Evolutionary conservation across 2,888 invertebrate species (phyloP), one percentile per base, ranked within the genome.

Genomic region (Tetramorium bicarinatum): DNA sequence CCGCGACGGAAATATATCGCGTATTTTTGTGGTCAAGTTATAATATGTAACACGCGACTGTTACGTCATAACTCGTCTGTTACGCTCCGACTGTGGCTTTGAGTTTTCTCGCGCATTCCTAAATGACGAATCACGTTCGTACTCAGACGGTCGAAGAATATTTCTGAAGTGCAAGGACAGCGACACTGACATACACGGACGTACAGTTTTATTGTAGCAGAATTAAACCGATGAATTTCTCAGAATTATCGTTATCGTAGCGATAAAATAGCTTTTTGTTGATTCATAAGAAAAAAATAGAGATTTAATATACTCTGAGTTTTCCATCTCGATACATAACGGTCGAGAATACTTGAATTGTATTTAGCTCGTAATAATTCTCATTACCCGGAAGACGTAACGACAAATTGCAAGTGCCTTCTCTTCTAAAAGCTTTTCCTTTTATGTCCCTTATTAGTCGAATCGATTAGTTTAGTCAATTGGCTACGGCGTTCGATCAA

Each of bases 61-160:
- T 67, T 67, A 67, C 18, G 25, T 44, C 85, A 72, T 52, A 86
- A 80, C 84, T 54, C 76, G 74, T 56, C 74, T 83, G 85, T 89
- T 89, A 89, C 61, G 83, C 85, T 88, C 25, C 85, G 85, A 86
- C 80, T 54, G 62, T 21, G 89, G 83, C 82, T 87, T 82, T 81
- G 82, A 69, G 34, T 89, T 89, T 86, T 88, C 80, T 89, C 71
- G 76, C 82, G 86, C 85, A 89, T 89, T 89, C 87, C 83, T 88
- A 77, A 80, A 66, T 87, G 88, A 85, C 88, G 76, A 89, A 80
- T 85, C 86, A 79, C 66, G 59, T 82, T 76, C 80, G 83, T 52
- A 47, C 64, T 85, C 67, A 44, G 56, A 83, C 61, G 52, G 54
- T 34, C 52, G 67, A 18, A 34, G 38, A 52, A 77, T 3, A 13